Conservation (phyloP, 2,113 vertebrate genomes). For the Sprattus sprattus region DNA sequence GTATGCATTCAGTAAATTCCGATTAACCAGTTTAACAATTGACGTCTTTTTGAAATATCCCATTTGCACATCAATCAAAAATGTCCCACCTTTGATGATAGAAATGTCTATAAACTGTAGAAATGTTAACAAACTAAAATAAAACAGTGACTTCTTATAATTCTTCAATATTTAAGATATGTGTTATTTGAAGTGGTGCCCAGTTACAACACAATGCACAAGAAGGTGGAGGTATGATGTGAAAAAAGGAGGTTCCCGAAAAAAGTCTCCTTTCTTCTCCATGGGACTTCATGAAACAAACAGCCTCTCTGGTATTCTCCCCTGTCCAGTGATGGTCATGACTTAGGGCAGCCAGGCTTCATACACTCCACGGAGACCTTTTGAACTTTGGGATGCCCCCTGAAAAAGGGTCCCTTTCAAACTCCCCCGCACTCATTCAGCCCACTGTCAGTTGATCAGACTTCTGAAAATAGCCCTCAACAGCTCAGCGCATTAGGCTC, state of each 20-base stretch:
- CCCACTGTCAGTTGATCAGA: conserved; percentile 35
- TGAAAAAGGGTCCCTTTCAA: conserved; percentile 57
- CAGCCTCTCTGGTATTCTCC: conserved; percentile 41
- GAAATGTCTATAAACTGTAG: neutral
- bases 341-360: conserved; percentile 47
- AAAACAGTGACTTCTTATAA: neutral
- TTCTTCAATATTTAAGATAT: neutral
- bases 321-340: conserved; percentile 41
- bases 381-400: conserved; percentile 58
- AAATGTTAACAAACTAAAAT: neutral
- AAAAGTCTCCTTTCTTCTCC: conserved; percentile 36
- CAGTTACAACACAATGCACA: neutral
- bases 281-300: conserved; percentile 44
- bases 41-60: neutral
- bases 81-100: neutral
- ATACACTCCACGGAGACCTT: conserved; percentile 53
- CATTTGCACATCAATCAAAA: neutral
- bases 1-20: neutral
- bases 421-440: conserved; percentile 39
- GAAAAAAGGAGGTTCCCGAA: conserved; percentile 34
- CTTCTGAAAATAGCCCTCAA: conserved; percentile 13
- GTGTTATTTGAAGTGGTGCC: neutral
- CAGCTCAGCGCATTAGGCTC: neutral
- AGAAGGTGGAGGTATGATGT: conserved; percentile 13
- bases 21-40: neutral